Percentiles rank a stretch among this genome's conserved stretches.
phyloP scores from a whole-genome alignment of 1,140 invertebrate species.

The Theocolax elegans region DNA sequence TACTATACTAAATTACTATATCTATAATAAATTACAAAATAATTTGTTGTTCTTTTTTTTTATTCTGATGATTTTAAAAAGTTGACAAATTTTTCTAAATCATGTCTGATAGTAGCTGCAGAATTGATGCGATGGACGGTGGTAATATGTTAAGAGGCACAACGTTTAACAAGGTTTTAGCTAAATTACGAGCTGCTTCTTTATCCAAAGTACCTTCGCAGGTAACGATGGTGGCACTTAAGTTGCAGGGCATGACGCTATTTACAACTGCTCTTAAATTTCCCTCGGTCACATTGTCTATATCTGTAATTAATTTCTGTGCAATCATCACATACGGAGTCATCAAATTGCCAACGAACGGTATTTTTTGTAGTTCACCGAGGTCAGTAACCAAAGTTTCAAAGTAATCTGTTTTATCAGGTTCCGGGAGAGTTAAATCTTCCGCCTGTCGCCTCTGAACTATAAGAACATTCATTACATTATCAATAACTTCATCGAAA shows the following conservation, averaged over 20 bases:
- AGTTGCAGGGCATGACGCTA: slow-evolving; percentile 1
- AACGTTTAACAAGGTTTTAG: background rate
- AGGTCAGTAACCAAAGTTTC: background rate
- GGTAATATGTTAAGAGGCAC: background rate
- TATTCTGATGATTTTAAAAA: no score
- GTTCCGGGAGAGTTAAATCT: no score
- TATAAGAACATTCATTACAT: background rate
- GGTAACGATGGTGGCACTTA: background rate
- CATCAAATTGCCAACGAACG: background rate
- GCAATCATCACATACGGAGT: background rate
- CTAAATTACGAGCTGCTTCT: background rate
- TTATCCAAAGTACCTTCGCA: background rate
- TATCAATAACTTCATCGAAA: background rate
- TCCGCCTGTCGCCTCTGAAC: background rate
- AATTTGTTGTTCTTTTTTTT: no score
- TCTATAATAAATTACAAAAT: no score
- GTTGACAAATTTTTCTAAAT: no score
- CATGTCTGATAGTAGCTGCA: background rate
- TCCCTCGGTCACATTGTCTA: background rate
- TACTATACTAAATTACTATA: no score
- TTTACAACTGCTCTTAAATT: background rate
- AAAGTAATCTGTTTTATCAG: slow-evolving; percentile 9
- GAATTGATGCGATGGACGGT: background rate
- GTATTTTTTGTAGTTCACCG: background rate
- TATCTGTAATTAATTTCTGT: background rate